Evolutionary conservation across 2,888 invertebrate genomes (phyloP).

Genomic region (Chironomus tentans): DNA sequence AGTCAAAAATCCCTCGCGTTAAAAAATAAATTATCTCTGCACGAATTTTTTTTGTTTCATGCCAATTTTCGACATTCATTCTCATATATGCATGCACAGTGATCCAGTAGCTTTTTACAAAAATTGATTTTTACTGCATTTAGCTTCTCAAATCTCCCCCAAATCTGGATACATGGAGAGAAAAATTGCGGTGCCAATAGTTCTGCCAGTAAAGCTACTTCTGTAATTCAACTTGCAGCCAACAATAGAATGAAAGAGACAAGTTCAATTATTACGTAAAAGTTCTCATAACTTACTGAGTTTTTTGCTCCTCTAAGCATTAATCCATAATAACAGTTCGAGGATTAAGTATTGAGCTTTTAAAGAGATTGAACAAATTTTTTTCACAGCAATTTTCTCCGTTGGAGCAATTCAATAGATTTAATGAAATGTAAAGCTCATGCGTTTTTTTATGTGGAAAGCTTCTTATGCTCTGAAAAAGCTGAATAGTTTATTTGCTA

Average conservation of each 20-base stretch:
- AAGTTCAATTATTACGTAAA: background rate
- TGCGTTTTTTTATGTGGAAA: no score
- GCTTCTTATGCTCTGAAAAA: no score
- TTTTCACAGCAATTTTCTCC: no score
- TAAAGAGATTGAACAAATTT: background rate
- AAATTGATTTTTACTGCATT: conserved; percentile 5
- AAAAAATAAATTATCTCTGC: background rate
- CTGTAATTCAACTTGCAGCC: no score
- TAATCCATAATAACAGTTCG: no score
- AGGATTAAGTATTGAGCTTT: background rate
- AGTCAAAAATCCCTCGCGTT: background rate
- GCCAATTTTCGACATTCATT: background rate
- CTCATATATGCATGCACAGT: background rate
- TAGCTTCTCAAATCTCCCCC: no score
- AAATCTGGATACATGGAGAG: background rate
- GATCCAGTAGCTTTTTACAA: background rate
- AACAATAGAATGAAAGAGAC: background rate
- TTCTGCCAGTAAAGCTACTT: background rate
- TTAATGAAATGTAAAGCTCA: no score
- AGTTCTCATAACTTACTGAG: no score
- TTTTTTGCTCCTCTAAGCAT: no score
- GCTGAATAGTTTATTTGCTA: no score
- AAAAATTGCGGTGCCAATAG: background rate
- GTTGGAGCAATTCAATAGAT: no score
- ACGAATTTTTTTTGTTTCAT: background rate